phyloP scores from a whole-genome alignment of 2,888 invertebrate genomes.

The Lampropteryx suffumata region DNA sequence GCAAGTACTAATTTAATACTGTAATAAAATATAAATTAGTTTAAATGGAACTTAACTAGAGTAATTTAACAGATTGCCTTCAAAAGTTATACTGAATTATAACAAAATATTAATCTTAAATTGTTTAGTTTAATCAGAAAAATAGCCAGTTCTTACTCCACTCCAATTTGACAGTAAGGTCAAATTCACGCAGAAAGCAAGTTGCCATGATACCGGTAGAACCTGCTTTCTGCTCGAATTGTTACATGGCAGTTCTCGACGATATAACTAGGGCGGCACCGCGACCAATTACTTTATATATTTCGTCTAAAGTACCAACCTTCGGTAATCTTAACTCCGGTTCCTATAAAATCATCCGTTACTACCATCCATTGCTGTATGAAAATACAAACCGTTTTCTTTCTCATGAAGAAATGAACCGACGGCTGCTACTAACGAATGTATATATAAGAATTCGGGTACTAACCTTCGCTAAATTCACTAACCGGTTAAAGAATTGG shows the following conservation, averaged over 20 bases:
- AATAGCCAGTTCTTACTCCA: conserved; percentile 22
- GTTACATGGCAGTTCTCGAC: neutral
- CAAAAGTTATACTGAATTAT: conserved; percentile 5
- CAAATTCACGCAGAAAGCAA: no score
- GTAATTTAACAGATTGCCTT: conserved; percentile 15
- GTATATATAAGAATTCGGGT: no score
- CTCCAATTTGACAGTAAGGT: neutral
- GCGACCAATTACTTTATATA: conserved; percentile 19
- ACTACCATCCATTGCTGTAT: no score
- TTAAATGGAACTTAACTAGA: conserved; percentile 39
- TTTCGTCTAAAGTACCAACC: conserved; percentile 34
- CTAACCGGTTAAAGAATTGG: conserved; percentile 19
- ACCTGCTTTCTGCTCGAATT: no score
- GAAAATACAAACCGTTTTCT: no score
- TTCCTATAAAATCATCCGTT: no score
- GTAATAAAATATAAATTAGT: conserved; percentile 71
- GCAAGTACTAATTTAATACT: conserved; percentile 79
- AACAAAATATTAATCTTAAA: conserved; percentile 18
- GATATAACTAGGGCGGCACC: conserved; percentile 1
- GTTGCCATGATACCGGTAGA: no score
- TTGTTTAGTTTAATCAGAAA: conserved; percentile 13
- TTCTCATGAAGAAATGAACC: no score
- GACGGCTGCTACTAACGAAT: no score
- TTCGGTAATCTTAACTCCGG: conserved; percentile 28
- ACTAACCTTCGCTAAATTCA: conserved; percentile 33